Conservation (phyloP, 2,113 vertebrate genomes). For the Reinhardtius hippoglossoides region DNA sequence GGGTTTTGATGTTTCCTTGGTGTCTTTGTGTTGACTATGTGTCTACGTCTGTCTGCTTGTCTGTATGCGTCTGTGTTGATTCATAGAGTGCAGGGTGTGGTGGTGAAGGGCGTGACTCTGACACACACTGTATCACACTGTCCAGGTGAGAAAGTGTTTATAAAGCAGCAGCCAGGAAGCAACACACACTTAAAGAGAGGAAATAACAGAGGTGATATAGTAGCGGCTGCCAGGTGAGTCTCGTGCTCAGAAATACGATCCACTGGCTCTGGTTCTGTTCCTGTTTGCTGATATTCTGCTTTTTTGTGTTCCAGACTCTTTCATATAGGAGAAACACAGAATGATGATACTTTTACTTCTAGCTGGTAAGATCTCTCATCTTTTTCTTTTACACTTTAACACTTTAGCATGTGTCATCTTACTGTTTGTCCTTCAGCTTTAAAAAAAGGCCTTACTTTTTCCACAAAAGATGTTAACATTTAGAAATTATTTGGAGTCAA, state of each 20-base stretch:
- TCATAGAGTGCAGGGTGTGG: conserved; percentile 72
- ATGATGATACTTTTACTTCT: conserved; percentile 72
- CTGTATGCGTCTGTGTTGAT: conserved; percentile 60
- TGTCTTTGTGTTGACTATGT: background rate
- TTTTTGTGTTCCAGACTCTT: conserved; percentile 26
- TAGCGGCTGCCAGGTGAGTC: conserved; percentile 28
- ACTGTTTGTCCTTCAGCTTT: too few relatives aligned
- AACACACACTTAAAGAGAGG: background rate
- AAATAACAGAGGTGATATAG: background rate
- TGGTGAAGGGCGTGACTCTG: conserved; percentile 86
- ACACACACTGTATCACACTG: conserved; percentile 84
- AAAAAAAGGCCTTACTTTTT: background rate
- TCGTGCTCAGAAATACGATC: background rate
- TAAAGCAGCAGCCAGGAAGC: conserved; percentile 69
- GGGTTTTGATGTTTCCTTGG: background rate
- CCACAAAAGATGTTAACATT: background rate
- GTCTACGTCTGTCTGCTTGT: conserved; percentile 7
- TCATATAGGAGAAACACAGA: conserved; percentile 24
- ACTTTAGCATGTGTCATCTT: background rate
- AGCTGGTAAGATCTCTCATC: conserved; percentile 69
- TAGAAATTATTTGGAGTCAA: background rate
- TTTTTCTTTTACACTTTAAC: background rate
- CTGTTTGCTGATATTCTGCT: conserved; percentile 1
- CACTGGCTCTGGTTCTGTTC: background rate
- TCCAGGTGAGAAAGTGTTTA: conserved; percentile 84